Evolutionary conservation across 2,888 invertebrate genomes (phyloP), one percentile per base, ranked within the genome.

Genomic region (Heliconius sara): DNA sequence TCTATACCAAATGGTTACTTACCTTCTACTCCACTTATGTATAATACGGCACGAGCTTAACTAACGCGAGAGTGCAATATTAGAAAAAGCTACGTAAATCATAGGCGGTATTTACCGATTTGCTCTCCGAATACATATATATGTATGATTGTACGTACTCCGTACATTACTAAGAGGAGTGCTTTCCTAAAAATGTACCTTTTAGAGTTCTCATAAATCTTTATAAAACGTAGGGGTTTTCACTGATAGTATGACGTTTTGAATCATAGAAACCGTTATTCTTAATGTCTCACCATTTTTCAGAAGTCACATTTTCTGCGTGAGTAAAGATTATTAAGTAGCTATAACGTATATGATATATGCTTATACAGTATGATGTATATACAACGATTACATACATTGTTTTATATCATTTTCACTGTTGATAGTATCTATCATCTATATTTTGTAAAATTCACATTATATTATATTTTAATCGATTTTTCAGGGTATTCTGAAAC

Each of bases 201-300:
- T 80, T 78, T 79, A 71, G 81, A 81, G 72, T 82, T 80, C 78
- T 78, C 82, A 81, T 84, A 83, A 79, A 83, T 84, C 83, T 82
- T 73, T 80, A 81, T 82, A 83, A 84, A 83, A 83, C 79, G 80
- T 79, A 81, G 71, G 82, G 81, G 80, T 76, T 82, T 82, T 76
- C 73, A 80, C 81, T 78, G 78, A 70, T 81, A 80, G 77, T 84
- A 83, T 86, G 86, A 85, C 87, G 84, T 87, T 89, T 88, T 89
- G 88, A 89, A 84, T 85, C 86, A 89, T 88, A 85, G 86, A 85
- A 79, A 83, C 82, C 87, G 86, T 89, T 88, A 84, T 81, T 83
- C 76, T 83, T 85, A 88, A 88, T 89, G 86, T 86, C 76, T 72
- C 72, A 81, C 82, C 86, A 88, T 90, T 89, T 89, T 87, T 89